Evolutionary conservation across 2,113 vertebrate species (phyloP), one percentile per base, ranked within the genome.

Genomic region (Halcyon malimbica): DNA sequence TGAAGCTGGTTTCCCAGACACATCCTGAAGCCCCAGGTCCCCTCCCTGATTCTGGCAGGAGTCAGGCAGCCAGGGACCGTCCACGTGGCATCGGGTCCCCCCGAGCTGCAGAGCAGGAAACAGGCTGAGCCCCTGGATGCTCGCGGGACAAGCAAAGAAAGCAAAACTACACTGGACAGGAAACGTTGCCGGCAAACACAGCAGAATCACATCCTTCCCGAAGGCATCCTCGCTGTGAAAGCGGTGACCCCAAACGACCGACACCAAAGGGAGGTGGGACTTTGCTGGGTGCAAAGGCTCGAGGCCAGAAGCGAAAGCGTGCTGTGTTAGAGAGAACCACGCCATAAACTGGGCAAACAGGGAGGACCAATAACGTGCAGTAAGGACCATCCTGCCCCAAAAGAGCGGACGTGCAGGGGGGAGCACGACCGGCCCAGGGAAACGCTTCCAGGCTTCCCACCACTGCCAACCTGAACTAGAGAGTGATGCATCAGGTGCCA

Each of bases 291-390:
- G 1, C 1, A 17, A 83, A 68, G 10, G 37, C 37, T 79, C 3
- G 7, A 63, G 48, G 56, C 26, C 80, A 89, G 82, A 28, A 57
- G 62, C 12, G 2, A 42, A 71, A 11, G 12, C 3, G 1, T 4
- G 11, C 60, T 35, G 29, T 26, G 35, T 2, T 4, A 37, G 3
- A 26, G 46, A 41, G 70, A 53, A 10, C 9, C 3, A 9, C 1
- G 6, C 74, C 29, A 14, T 1, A 3, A 73, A 33, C 33, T 1
- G 23, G 48, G 35, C 33, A 35, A 42, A 14, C 18, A 9, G 25
- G 31, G 62, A 57, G 37, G 13, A 50, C 5, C 0, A 1, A 3
- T 1, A 21, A 13, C 12, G 17, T 4, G 3, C 33, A 33, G 0
- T 1, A 8, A 29, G n/a, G 17, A 39, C 14, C 37, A 33, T 10